Conservation (phyloP, 2,888 invertebrate genomes). For the Agrotis exclamationis region DNA sequence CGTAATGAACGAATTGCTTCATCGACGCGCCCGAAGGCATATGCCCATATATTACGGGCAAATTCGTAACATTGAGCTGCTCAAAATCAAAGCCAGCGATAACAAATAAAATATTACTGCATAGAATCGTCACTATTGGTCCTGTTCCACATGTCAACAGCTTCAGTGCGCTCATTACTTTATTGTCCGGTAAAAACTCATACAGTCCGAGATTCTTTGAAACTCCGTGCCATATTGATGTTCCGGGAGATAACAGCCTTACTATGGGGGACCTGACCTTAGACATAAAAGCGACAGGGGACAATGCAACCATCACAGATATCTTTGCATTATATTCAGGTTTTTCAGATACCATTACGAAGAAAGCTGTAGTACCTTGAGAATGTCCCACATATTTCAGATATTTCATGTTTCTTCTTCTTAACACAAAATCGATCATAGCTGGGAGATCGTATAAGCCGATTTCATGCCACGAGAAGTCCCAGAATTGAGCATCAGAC, state of each 20-base stretch:
- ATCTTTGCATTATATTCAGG: slow-evolving; percentile 91
- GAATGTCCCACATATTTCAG: slow-evolving; percentile 94
- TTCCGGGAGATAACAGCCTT: slow-evolving; percentile 75
- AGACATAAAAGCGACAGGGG: slow-evolving; percentile 91
- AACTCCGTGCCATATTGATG: slow-evolving; percentile 69
- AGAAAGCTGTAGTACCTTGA: slow-evolving; percentile 92
- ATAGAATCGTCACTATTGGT: slow-evolving; percentile 87
- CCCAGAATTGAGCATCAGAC: slow-evolving; percentile 90
- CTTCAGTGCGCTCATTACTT: slow-evolving; percentile 86
- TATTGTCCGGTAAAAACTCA: slow-evolving; percentile 92
- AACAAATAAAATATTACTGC: slow-evolving; percentile 91
- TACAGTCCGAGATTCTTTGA: slow-evolving; percentile 86
- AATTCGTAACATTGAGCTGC: slow-evolving; percentile 91
- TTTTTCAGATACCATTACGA: slow-evolving; percentile 89
- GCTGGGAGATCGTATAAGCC: slow-evolving; percentile 95
- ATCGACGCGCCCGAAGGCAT: slow-evolving; percentile 90
- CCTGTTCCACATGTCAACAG: slow-evolving; percentile 83
- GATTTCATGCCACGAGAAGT: slow-evolving; percentile 96
- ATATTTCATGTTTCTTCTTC: slow-evolving; percentile 83
- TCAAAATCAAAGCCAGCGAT: slow-evolving; percentile 90
- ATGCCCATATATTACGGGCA: slow-evolving; percentile 90
- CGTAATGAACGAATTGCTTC: slow-evolving; percentile 90
- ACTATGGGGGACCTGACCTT: slow-evolving; percentile 80
- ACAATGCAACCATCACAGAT: slow-evolving; percentile 89
- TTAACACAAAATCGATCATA: slow-evolving; percentile 93